Evolutionary conservation across 2,797 vertebrate genomes (phyloP).

Genomic region (Orientallactaga sibirica): DNA sequence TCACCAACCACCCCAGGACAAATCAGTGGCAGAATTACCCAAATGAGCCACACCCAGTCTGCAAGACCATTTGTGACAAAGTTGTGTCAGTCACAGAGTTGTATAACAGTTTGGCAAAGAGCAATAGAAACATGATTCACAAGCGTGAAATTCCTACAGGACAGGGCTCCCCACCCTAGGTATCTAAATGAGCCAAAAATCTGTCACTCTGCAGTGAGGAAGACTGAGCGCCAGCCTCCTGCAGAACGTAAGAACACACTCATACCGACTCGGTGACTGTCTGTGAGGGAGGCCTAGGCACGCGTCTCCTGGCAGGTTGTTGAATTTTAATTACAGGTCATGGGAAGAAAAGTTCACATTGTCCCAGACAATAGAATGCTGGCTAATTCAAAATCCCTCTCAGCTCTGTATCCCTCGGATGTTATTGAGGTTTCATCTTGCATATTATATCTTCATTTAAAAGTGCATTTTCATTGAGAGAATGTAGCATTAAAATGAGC

Average conservation of each 20-base stretch:
- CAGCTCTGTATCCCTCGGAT: slow-evolving; percentile 19
- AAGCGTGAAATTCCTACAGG: background rate
- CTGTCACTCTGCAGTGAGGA: background rate
- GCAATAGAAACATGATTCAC: background rate
- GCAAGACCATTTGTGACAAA: background rate
- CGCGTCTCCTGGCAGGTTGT: background rate
- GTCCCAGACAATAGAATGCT: background rate
- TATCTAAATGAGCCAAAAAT: background rate
- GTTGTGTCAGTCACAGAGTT: background rate
- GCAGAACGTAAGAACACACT: background rate
- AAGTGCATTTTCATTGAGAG: slow-evolving; percentile 74
- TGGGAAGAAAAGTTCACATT: background rate
- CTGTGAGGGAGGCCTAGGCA: background rate
- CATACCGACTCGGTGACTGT: background rate
- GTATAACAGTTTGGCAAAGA: slow-evolving; percentile 4
- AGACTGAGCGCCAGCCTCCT: background rate
- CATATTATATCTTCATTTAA: slow-evolving; percentile 70
- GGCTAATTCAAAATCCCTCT: slow-evolving; percentile 43
- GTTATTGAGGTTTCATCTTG: slow-evolving; percentile 61
- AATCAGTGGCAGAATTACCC: background rate
- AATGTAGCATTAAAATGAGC: slow-evolving; percentile 66
- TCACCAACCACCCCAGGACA: background rate
- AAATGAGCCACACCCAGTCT: background rate
- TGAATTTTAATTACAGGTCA: background rate
- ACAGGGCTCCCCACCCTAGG: background rate